Evolutionary conservation across 2,888 invertebrate species (phyloP).

Genomic region (Dexiosoma caninum): DNA sequence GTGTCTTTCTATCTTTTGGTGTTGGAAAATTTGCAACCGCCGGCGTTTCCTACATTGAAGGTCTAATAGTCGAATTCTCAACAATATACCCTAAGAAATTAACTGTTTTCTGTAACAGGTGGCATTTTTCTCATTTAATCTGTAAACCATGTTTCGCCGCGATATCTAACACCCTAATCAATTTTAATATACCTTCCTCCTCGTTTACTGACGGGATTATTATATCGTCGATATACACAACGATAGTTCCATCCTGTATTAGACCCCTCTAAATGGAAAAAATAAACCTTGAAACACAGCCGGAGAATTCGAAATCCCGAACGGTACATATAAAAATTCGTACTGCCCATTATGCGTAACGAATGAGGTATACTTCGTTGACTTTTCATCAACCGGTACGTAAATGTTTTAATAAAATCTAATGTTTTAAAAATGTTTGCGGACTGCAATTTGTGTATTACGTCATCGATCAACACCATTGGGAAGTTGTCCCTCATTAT

Average conservation of each 20-base stretch:
- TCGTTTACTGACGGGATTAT: background rate
- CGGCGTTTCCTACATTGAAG: background rate
- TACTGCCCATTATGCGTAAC: background rate
- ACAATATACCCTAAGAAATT: background rate
- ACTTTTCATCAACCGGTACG: background rate
- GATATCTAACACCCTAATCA: background rate
- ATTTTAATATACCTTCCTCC: background rate
- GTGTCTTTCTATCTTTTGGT: background rate
- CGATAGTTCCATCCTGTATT: background rate
- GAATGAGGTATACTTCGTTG: background rate
- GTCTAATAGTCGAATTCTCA: background rate
- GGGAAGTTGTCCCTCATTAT: background rate
- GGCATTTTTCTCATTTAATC: background rate
- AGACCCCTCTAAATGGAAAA: background rate
- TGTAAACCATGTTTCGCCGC: background rate
- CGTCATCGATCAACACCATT: background rate
- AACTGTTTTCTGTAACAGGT: background rate
- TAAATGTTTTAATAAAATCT: background rate
- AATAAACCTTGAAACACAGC: background rate
- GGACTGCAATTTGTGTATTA: background rate
- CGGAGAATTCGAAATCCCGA: background rate
- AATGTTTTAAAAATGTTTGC: background rate
- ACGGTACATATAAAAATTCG: background rate
- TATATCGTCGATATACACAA: background rate
- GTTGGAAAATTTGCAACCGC: background rate